Conservation (phyloP, 1,140 invertebrate genomes). For the Popillia japonica region DNA sequence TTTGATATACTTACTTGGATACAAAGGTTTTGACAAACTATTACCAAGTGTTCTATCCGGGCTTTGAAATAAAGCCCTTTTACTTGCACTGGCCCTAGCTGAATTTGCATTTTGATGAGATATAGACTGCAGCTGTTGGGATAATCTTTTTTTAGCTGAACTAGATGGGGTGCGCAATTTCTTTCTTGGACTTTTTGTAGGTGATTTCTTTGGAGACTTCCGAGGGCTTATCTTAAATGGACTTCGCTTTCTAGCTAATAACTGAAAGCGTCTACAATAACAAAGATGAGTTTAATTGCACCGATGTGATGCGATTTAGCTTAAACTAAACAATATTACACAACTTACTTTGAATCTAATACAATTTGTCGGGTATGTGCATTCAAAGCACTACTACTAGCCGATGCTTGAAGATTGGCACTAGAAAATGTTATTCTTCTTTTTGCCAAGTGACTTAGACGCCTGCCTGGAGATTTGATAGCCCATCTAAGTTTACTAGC, state of each 20-base stretch:
- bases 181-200: constrained; percentile 55
- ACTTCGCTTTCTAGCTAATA: constrained; percentile 60
- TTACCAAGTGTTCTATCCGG: constrained; percentile 60
- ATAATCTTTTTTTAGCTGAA: constrained; percentile 64
- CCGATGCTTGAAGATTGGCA: constrained; percentile 56
- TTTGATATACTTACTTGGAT: constrained; percentile 52
- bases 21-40: constrained; percentile 43
- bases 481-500: constrained; percentile 63
- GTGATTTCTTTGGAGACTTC: constrained; percentile 59
- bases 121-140: constrained; percentile 58
- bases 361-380: constrained; percentile 55
- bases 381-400: constrained; percentile 42
- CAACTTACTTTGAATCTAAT: constrained; percentile 56
- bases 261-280: constrained; percentile 53
- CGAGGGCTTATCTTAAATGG: constrained; percentile 61
- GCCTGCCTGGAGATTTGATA: constrained; percentile 71
- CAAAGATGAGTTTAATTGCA: neutral
- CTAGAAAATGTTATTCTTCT: constrained; percentile 72
- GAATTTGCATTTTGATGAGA: constrained; percentile 40
- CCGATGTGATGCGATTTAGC: no score
- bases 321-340: no score
- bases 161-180: constrained; percentile 58
- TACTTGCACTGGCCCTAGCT: constrained; percentile 63
- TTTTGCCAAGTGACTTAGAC: constrained; percentile 72
- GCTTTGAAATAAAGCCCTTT: constrained; percentile 72